phyloP scores from a whole-genome alignment of 2,797 vertebrate species.

The Staurois parvus region DNA sequence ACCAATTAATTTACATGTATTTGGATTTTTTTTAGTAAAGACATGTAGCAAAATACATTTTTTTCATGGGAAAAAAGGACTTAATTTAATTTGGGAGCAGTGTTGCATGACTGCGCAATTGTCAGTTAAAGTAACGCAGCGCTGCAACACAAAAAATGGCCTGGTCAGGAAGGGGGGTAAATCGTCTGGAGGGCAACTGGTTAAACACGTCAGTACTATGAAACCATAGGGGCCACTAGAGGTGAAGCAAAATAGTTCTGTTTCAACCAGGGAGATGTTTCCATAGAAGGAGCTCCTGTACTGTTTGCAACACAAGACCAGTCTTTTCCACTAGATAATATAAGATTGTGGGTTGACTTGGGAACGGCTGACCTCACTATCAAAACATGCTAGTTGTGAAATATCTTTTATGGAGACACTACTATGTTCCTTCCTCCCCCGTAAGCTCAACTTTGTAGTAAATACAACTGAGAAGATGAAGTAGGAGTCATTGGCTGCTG shows the following conservation, averaged over 20 bases:
- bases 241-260: slow-evolving; percentile 30
- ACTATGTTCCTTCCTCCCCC: slow-evolving; percentile 40
- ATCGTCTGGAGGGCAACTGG: too few relatives aligned
- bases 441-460: slow-evolving; percentile 24
- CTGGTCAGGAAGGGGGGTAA: too few relatives aligned
- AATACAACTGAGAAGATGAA: slow-evolving; percentile 30
- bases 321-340: slow-evolving; percentile 40
- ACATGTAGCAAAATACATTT: too few relatives aligned
- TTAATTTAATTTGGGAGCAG: too few relatives aligned
- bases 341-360: slow-evolving; percentile 42
- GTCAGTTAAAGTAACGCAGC: too few relatives aligned
- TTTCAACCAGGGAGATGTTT: slow-evolving; percentile 37
- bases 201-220: slow-evolving; percentile 11
- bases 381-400: slow-evolving; percentile 55
- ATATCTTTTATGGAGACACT: slow-evolving; percentile 32
- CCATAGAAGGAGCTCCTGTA: slow-evolving; percentile 17
- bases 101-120: too few relatives aligned
- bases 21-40: too few relatives aligned
- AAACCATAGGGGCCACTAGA: slow-evolving; percentile 4
- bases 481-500: slow-evolving; percentile 20
- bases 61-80: too few relatives aligned
- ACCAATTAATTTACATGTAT: too few relatives aligned
- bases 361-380: slow-evolving; percentile 57
- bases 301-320: slow-evolving; percentile 31
- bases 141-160: too few relatives aligned